Conservation (phyloP, 2,888 invertebrate species). For the Dichetophora obliterata region DNA sequence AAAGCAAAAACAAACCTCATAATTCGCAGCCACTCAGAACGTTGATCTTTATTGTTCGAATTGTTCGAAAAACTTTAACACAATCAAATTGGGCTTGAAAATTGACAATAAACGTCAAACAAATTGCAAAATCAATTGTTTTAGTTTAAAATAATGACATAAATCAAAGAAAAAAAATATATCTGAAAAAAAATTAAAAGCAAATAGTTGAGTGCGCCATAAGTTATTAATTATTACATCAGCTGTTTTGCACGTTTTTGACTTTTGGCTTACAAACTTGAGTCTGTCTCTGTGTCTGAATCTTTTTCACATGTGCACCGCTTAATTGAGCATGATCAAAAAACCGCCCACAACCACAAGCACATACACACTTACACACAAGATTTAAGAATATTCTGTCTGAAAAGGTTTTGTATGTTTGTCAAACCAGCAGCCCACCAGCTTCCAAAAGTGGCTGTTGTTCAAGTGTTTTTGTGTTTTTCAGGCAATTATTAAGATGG, state of each 20-base stretch:
- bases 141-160: neutral
- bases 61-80: neutral
- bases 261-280: neutral
- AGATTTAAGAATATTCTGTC: neutral
- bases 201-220: neutral
- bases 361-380: neutral
- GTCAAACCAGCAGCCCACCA: neutral
- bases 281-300: neutral
- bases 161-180: neutral
- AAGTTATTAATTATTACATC: slow-evolving; percentile 12
- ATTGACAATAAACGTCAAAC: slow-evolving; percentile 13
- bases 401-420: neutral
- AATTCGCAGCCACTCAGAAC: neutral
- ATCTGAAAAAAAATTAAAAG: neutral
- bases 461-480: too few relatives aligned
- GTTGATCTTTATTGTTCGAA: neutral
- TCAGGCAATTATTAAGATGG: too few relatives aligned
- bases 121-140: slow-evolving; percentile 20
- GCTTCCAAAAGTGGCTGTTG: too few relatives aligned
- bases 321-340: neutral
- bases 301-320: neutral
- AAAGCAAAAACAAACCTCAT: neutral
- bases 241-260: neutral
- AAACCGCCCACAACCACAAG: neutral
- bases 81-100: neutral